A percentile compares a stretch with the other conserved stretches of the same genome.
These are phyloP conservation scores for Platyscapa corneri DNA, from an alignment of 1,140 invertebrate genomes.

Conservation along the genomic window DNA sequence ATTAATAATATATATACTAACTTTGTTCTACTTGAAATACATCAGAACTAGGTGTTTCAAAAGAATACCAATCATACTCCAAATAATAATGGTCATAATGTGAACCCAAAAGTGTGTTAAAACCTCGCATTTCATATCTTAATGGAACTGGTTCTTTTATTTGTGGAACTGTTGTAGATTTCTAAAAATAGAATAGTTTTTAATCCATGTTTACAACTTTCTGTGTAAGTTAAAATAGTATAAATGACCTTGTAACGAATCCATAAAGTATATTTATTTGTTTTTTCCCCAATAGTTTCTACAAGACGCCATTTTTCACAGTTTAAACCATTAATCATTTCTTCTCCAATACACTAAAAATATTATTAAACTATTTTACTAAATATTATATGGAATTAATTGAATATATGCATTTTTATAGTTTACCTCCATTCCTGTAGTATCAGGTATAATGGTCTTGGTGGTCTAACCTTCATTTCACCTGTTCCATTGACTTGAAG, in stretches of 20 bases:
- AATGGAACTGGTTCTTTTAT: constrained; percentile 78
- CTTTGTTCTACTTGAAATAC: constrained; percentile 81
- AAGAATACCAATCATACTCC: constrained; percentile 84
- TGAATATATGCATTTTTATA: constrained; percentile 38
- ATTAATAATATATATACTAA: constrained; percentile 62
- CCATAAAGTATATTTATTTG: constrained; percentile 92
- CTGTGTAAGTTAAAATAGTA: not conserved
- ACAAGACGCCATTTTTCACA: constrained; percentile 86
- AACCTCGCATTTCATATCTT: constrained; percentile 95
- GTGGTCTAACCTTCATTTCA: constrained; percentile 79
- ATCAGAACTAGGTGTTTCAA: constrained; percentile 79
- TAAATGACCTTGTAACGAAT: constrained; percentile 80
- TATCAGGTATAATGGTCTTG: constrained; percentile 89
- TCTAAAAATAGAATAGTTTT: constrained; percentile 57
- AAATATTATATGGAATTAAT: constrained; percentile 34
- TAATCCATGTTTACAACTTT: constrained; percentile 1
- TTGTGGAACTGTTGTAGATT: constrained; percentile 63
- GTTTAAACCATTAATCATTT: constrained; percentile 78
- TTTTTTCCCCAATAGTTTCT: constrained; percentile 82
- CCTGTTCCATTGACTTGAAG: constrained; percentile 88
- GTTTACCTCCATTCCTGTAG: constrained; percentile 83
- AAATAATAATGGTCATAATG: constrained; percentile 98
- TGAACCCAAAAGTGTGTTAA: constrained; percentile 91
- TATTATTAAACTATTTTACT: not conserved
- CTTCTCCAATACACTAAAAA: constrained; percentile 74